Conservation (phyloP, 2,797 vertebrate species). For the Melanotaenia nigrans region DNA sequence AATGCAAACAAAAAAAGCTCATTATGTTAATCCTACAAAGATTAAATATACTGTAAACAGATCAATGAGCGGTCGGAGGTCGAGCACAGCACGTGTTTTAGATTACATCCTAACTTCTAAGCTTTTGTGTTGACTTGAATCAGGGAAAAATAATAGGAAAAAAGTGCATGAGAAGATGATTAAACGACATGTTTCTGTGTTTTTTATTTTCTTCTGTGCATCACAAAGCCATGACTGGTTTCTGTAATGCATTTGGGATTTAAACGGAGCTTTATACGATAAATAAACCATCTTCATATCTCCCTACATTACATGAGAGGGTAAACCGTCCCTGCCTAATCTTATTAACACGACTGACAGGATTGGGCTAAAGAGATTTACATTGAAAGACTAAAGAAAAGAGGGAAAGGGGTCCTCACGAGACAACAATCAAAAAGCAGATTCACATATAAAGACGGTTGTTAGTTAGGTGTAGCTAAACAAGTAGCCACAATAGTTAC, state of each 20-base stretch:
- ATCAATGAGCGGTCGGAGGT: conserved; percentile 31
- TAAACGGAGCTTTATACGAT: conserved; percentile 26
- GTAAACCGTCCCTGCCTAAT: conserved; percentile 73
- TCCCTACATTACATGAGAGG: conserved; percentile 25
- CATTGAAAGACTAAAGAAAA: conserved; percentile 32
- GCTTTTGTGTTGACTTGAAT: conserved; percentile 67
- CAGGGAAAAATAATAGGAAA: conserved; percentile 33
- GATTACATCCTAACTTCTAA: conserved; percentile 60
- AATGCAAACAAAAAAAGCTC: conserved; percentile 8
- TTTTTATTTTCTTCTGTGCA: conserved; percentile 52
- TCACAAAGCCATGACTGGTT: conserved; percentile 8
- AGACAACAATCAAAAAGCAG: conserved; percentile 29
- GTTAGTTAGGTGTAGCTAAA: conserved; percentile 11
- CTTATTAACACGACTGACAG: conserved; percentile 76
- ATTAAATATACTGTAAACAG: conserved; percentile 56
- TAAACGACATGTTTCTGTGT: conserved; percentile 43
- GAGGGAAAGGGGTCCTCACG: conserved; percentile 19
- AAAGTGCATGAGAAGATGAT: conserved; percentile 63
- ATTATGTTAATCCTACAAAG: conserved; percentile 30
- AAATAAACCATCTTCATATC: conserved; percentile 4
- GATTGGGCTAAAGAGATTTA: conserved; percentile 69
- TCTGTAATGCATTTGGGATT: conserved; percentile 30
- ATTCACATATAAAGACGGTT: conserved; percentile 18
- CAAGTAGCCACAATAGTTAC: conserved; percentile 18
- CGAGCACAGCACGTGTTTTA: conserved; percentile 56